phyloP scores from a whole-genome alignment of 1,140 invertebrate species.

The Solen grandis region DNA sequence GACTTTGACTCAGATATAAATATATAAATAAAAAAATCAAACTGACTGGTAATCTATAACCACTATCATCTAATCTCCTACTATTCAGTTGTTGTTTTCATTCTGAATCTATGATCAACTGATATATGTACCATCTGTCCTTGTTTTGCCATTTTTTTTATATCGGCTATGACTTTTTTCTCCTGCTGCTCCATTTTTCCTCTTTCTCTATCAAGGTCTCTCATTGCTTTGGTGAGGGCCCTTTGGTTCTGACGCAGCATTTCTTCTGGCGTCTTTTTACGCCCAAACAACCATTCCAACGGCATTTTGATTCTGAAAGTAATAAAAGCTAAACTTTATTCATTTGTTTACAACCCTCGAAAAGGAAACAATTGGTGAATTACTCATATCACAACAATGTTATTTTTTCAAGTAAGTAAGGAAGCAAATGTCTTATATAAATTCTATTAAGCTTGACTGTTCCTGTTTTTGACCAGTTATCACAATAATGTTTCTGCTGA shows the following conservation, averaged over 20 bases:
- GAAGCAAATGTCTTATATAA: no score
- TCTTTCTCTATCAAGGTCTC: conserved; percentile 97
- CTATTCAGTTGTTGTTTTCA: not conserved
- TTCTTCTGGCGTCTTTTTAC: conserved; percentile 97
- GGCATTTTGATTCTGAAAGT: conserved; percentile 56
- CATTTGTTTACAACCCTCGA: not conserved
- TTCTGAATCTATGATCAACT: not conserved
- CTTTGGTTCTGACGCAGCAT: conserved; percentile 99
- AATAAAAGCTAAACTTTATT: not conserved
- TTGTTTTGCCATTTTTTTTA: conserved; percentile 99
- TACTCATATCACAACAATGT: no score
- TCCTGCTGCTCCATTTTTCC: conserved; percentile 99
- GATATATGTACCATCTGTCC: conserved; percentile 94
- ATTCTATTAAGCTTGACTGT: no score
- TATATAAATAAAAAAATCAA: not conserved
- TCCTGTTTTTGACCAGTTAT: no score
- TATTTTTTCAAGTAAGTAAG: no score
- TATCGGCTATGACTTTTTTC: conserved; percentile 98
- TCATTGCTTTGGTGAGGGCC: conserved; percentile 98
- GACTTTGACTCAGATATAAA: not conserved
- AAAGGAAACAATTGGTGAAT: no score
- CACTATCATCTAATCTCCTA: not conserved
- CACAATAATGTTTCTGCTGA: no score
- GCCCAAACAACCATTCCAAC: conserved; percentile 98
- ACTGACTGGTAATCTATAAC: not conserved